These are phyloP conservation scores for Lutraria lutraria DNA, from an alignment of 2,888 invertebrate species.

Conservation along the genomic window DNA sequence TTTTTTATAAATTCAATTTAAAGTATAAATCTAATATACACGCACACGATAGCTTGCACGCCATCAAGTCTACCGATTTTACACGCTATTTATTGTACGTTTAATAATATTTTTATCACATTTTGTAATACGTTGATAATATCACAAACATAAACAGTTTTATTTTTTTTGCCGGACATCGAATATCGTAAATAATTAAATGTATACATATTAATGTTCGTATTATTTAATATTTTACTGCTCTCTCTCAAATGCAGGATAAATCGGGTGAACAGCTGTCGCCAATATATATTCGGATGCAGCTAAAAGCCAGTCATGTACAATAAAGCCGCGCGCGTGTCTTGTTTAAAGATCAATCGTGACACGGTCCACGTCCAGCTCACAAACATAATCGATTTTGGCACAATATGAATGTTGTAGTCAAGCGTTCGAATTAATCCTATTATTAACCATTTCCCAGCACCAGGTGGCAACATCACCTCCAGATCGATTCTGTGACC, in stretches of 20 bases:
- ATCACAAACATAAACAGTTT: background rate
- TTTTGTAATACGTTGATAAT: background rate
- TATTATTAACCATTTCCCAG: slow-evolving; percentile 45
- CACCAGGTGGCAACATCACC: slow-evolving; percentile 48
- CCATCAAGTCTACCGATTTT: background rate
- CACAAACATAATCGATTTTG: slow-evolving; percentile 17
- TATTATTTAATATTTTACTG: no score
- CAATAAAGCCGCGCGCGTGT: background rate
- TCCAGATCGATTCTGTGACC: slow-evolving; percentile 42
- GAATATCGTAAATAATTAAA: background rate
- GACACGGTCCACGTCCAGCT: slow-evolving; percentile 18
- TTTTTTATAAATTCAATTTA: slow-evolving; percentile 8
- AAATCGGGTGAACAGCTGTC: background rate
- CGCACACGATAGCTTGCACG: background rate
- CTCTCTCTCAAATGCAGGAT: background rate
- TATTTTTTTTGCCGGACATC: background rate
- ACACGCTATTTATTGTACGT: background rate
- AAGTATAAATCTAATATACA: slow-evolving; percentile 11
- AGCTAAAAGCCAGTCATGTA: slow-evolving; percentile 1
- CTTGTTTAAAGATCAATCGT: slow-evolving; percentile 18
- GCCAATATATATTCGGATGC: background rate
- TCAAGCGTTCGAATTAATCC: slow-evolving; percentile 42
- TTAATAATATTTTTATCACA: background rate
- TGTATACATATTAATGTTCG: background rate
- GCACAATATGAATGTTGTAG: slow-evolving; percentile 26